Evolutionary conservation across 2,113 vertebrate genomes (phyloP).

Genomic region (Ctenomys sociabilis): DNA sequence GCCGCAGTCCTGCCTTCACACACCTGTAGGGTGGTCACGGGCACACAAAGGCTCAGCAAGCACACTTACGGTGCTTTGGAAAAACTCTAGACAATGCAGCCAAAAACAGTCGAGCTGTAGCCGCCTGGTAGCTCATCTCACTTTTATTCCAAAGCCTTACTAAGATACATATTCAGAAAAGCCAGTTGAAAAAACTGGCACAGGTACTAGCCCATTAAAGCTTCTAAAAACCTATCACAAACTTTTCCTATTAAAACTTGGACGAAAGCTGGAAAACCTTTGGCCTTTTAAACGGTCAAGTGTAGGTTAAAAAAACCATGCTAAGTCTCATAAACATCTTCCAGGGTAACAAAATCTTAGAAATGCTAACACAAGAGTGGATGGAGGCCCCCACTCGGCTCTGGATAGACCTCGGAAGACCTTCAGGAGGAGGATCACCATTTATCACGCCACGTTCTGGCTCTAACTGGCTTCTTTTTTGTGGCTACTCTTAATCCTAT

Average conservation of each 20-base stretch:
- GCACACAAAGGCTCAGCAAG: constrained; percentile 65
- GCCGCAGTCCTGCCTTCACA: constrained; percentile 49
- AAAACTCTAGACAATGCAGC: constrained; percentile 44
- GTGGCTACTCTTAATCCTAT: neutral
- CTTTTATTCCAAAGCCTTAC: constrained; percentile 45
- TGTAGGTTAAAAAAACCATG: constrained; percentile 55
- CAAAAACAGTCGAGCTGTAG: neutral
- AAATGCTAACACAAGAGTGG: constrained; percentile 13
- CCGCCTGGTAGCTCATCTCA: constrained; percentile 64
- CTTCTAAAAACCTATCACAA: constrained; percentile 67
- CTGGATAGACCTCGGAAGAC: constrained; percentile 53
- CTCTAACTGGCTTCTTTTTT: constrained; percentile 25
- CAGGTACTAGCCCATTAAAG: constrained; percentile 33
- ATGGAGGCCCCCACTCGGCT: constrained; percentile 61
- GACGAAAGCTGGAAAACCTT: constrained; percentile 42
- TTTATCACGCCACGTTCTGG: constrained; percentile 51
- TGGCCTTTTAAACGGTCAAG: constrained; percentile 50
- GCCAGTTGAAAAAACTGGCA: constrained; percentile 55
- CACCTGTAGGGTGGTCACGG: constrained; percentile 49
- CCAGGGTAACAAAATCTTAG: constrained; percentile 51
- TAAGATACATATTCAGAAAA: constrained; percentile 61
- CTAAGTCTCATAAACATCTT: constrained; percentile 46
- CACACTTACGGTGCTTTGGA: constrained; percentile 56
- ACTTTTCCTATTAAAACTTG: constrained; percentile 74
- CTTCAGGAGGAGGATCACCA: constrained; percentile 24